phyloP scores from a whole-genome alignment of 2,888 invertebrate species.

The Sisyra terminalis region DNA sequence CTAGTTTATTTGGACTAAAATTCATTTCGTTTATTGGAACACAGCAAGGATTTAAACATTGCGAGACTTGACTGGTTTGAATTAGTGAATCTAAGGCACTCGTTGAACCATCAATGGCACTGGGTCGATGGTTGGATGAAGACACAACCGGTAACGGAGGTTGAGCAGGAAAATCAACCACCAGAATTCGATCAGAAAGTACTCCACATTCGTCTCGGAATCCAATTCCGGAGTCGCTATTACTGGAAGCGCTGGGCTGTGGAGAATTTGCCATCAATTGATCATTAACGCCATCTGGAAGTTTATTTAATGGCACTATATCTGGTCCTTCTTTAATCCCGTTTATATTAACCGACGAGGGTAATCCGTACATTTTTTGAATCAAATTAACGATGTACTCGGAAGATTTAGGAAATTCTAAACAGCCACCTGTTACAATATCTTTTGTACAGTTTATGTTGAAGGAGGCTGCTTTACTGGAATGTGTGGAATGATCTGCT shows the following conservation, averaged over 20 bases:
- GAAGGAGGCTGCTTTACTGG: constrained; percentile 65
- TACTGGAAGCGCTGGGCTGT: constrained; percentile 79
- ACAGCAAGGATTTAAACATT: too few species aligned
- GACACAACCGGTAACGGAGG: constrained; percentile 18
- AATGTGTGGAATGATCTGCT: constrained; percentile 65
- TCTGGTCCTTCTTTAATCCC: constrained; percentile 9
- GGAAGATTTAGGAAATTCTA: constrained; percentile 82
- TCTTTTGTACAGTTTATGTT: constrained; percentile 72
- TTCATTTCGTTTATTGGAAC: too few species aligned
- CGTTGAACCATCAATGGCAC: constrained; percentile 22
- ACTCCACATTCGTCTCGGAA: constrained; percentile 79
- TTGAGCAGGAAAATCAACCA: constrained; percentile 51
- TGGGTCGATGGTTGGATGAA: constrained; percentile 18
- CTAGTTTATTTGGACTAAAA: too few species aligned
- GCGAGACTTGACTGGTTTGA: neutral
- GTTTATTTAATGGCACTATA: constrained; percentile 11
- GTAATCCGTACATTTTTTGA: constrained; percentile 54
- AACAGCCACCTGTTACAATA: constrained; percentile 58
- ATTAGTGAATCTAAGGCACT: constrained; percentile 17
- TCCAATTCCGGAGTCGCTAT: constrained; percentile 90
- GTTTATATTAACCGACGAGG: constrained; percentile 24
- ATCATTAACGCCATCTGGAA: constrained; percentile 18
- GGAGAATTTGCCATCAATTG: constrained; percentile 57
- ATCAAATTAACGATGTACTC: constrained; percentile 56
- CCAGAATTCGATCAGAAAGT: constrained; percentile 62